Evolutionary conservation across 2,113 vertebrate genomes (phyloP).

Genomic region (Ceuthmochares aereus): DNA sequence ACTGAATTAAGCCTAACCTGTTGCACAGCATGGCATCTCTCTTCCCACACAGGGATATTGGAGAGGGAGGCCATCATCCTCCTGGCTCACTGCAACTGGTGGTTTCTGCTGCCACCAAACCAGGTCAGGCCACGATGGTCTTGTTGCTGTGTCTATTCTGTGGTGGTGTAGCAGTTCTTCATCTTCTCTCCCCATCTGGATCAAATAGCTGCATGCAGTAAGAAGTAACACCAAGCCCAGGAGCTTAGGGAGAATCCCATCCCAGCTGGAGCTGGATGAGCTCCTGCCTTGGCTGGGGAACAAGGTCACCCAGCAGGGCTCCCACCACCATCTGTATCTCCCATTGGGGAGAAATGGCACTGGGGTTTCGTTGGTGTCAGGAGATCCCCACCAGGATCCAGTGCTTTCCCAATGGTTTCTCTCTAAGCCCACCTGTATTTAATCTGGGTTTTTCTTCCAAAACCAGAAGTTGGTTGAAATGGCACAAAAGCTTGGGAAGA

Average conservation of each 20-base stretch:
- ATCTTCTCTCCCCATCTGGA: not conserved
- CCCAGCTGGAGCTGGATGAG: accelerated
- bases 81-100: accelerated
- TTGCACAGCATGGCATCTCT: not conserved
- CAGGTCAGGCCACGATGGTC: not conserved
- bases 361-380: not conserved
- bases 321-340: not conserved
- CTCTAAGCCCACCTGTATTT: not conserved
- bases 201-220: not conserved
- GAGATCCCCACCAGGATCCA: accelerated
- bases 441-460: constrained; percentile 38
- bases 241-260: not conserved
- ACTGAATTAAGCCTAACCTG: not conserved
- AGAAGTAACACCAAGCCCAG: accelerated
- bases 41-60: not conserved
- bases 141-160: not conserved
- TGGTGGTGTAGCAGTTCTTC: accelerated
- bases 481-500: not conserved
- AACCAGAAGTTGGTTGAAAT: constrained; percentile 39
- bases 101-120: not conserved
- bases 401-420: not conserved
- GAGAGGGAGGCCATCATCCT: not conserved
- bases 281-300: not conserved
- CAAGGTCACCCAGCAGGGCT: not conserved
- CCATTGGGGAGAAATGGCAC: not conserved